These are phyloP conservation scores for Nyctereutes procyonoides DNA, from an alignment of 2,113 vertebrate species.

Conservation along the genomic window DNA sequence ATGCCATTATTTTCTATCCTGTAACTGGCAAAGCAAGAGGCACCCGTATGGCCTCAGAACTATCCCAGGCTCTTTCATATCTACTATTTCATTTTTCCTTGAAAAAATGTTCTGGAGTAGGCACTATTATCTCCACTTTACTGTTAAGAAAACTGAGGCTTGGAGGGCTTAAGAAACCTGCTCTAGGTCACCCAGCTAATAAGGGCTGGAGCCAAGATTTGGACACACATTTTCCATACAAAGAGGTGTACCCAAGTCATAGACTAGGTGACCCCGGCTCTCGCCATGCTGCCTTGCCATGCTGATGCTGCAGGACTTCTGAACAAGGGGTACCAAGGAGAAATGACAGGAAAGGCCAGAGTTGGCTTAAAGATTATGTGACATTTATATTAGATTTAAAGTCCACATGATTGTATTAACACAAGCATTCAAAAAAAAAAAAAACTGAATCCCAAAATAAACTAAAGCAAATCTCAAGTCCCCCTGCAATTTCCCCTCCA, in stretches of 20 bases:
- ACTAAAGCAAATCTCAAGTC: neutral
- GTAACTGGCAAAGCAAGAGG: neutral
- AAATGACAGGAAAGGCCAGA: neutral
- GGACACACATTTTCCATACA: neutral
- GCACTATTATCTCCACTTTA: neutral
- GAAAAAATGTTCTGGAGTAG: neutral
- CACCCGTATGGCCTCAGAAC: neutral
- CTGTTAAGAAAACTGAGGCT: neutral
- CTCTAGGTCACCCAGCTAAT: neutral
- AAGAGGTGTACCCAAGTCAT: neutral
- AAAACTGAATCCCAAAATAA: constrained; percentile 41
- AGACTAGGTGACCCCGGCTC: neutral
- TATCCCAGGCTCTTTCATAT: neutral
- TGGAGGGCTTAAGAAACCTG: neutral
- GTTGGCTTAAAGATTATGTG: neutral
- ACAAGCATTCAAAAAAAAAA: neutral
- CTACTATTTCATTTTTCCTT: neutral
- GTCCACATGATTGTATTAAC: neutral
- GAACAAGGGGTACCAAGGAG: neutral
- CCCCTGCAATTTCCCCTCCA: neutral
- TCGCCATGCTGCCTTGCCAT: accelerated
- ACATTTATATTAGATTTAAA: constrained; percentile 1
- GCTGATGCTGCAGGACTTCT: neutral
- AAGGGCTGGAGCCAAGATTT: neutral
- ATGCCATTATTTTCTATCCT: neutral